Conservation (phyloP, 2,113 vertebrate species). For the Megaceryle maxima region DNA sequence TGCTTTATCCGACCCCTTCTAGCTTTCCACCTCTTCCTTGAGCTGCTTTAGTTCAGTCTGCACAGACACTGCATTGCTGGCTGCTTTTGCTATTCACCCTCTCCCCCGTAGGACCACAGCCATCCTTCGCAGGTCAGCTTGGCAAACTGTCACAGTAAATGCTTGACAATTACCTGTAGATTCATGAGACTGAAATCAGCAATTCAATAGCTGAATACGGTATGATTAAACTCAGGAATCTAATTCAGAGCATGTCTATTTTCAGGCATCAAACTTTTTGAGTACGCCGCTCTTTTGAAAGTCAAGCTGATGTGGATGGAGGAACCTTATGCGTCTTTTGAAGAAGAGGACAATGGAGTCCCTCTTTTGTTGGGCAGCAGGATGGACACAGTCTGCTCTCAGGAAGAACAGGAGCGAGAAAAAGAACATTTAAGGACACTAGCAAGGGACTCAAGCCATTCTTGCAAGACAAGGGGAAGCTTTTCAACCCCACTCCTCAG, state of each 20-base stretch:
- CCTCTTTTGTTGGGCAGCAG: not conserved
- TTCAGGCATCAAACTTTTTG: not conserved
- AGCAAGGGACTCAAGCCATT: not conserved
- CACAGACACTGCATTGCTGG: not conserved
- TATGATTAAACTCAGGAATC: not conserved
- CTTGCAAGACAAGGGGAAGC: not conserved
- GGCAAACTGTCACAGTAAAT: not conserved
- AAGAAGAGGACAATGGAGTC: not conserved
- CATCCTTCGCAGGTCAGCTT: not conserved
- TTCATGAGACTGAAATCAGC: not conserved
- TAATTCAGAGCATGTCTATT: not conserved
- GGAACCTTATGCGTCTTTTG: not conserved
- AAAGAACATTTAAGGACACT: not conserved
- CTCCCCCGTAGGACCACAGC: not conserved
- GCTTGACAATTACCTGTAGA: slow-evolving; percentile 3
- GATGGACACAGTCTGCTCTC: not conserved
- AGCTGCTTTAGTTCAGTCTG: not conserved
- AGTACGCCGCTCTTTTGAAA: not conserved
- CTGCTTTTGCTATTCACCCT: not conserved
- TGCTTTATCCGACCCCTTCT: not conserved
- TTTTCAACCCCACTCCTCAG: not conserved
- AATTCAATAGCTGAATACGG: not conserved
- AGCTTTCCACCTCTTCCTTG: not conserved
- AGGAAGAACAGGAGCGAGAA: not conserved
- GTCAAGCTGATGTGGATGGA: not conserved